These are phyloP conservation scores for Drosophila diplacantha DNA, from an alignment of 2,888 invertebrate genomes.

Conservation along the genomic window DNA sequence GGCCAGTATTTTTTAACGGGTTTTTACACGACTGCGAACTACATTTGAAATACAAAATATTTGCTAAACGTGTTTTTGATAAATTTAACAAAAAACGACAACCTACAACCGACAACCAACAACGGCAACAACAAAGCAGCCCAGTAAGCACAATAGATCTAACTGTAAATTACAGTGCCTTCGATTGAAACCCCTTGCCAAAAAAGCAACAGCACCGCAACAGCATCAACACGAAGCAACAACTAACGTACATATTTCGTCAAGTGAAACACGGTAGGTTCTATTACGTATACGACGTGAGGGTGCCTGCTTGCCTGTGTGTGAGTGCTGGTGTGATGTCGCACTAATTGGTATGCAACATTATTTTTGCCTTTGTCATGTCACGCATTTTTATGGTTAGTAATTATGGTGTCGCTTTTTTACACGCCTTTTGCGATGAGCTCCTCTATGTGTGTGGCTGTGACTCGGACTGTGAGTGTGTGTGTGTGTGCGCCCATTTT, in stretches of 20 bases:
- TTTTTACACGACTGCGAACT: conserved; percentile 16
- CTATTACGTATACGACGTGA: conserved; percentile 59
- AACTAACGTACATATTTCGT: conserved; percentile 17
- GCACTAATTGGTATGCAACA: conserved; percentile 56
- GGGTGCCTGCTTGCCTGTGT: background rate
- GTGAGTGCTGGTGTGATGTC: conserved; percentile 43
- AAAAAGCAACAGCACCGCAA: conserved; percentile 44
- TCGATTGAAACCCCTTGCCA: conserved; percentile 42
- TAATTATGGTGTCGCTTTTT: conserved; percentile 59
- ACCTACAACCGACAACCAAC: conserved; percentile 3
- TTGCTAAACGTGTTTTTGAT: conserved; percentile 69
- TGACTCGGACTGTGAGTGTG: conserved; percentile 1
- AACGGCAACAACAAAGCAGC: conserved; percentile 8
- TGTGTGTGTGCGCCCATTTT: conserved; percentile 20
- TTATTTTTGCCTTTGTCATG: conserved; percentile 38
- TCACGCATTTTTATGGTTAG: conserved; percentile 50
- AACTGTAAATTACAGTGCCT: conserved; percentile 70
- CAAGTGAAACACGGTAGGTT: conserved; percentile 24
- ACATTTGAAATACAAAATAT: conserved; percentile 42
- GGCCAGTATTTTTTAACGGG: conserved; percentile 15
- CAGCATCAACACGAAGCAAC: conserved; percentile 21
- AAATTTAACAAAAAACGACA: conserved; percentile 19
- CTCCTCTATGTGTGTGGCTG: conserved; percentile 3
- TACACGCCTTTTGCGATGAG: conserved; percentile 44
- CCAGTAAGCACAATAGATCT: conserved; percentile 43